Evolutionary conservation across 2,888 invertebrate genomes (phyloP).

Genomic region (Watsonalla binaria): DNA sequence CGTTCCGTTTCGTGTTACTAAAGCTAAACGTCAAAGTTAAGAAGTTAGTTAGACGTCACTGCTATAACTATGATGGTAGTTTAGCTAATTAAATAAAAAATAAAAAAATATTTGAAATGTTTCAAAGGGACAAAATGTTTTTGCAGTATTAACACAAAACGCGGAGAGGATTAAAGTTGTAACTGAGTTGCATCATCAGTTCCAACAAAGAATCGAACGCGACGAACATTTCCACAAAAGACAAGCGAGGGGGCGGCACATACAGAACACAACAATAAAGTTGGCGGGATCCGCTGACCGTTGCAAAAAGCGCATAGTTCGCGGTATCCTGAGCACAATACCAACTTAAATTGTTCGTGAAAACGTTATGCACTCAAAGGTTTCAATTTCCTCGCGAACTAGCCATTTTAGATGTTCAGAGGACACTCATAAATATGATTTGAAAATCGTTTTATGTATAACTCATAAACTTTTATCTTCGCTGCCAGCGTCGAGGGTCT

Average conservation of each 20-base stretch:
- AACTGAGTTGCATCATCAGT: conserved; percentile 4
- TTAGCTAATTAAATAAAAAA: no score
- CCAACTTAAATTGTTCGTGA: conserved; percentile 75
- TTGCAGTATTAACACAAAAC: no score
- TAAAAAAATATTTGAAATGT: no score
- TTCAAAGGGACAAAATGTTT: no score
- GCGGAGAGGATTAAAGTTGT: conserved; percentile 5
- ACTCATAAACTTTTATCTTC: conserved; percentile 77
- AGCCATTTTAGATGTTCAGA: conserved; percentile 69
- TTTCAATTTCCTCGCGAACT: conserved; percentile 75
- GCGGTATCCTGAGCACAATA: conserved; percentile 61
- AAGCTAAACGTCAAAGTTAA: no score
- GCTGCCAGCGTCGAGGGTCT: conserved; percentile 49
- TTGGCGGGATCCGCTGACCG: conserved; percentile 58
- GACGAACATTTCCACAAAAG: conserved; percentile 47
- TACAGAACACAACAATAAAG: conserved; percentile 58
- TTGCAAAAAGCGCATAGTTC: conserved; percentile 62
- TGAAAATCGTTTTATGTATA: conserved; percentile 78
- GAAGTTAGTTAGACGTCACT: no score
- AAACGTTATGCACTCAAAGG: conserved; percentile 69
- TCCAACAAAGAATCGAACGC: conserved; percentile 34
- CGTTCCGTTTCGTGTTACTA: no score
- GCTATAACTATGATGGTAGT: no score
- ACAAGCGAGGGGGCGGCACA: conserved; percentile 41
- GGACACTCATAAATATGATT: conserved; percentile 75